These are phyloP conservation scores for Zenarchopterus dispar DNA, from an alignment of 2,797 vertebrate species.

Conservation along the genomic window DNA sequence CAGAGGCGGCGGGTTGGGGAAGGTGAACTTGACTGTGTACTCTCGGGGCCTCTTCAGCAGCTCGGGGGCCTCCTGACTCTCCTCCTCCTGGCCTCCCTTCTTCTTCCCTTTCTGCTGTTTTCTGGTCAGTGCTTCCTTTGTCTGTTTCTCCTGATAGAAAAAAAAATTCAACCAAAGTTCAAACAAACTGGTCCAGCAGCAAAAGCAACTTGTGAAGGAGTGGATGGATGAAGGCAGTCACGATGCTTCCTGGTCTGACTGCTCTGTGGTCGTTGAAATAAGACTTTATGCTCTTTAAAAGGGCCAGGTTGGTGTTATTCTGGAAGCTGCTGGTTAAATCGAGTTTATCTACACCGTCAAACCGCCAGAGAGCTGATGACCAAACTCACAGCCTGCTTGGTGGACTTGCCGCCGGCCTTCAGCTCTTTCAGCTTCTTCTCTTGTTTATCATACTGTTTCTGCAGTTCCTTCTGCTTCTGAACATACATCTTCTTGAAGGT, in stretches of 20 bases:
- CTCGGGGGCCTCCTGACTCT: slow-evolving; percentile 84
- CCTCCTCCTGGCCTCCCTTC: slow-evolving; percentile 87
- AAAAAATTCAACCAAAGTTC: too few species aligned
- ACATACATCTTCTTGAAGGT: slow-evolving; percentile 97
- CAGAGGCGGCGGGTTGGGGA: slow-evolving; percentile 90
- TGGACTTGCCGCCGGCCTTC: slow-evolving; percentile 93
- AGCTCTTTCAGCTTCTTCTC: slow-evolving; percentile 93
- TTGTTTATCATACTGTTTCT: slow-evolving; percentile 94
- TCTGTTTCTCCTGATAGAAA: slow-evolving; percentile 89
- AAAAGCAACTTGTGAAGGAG: too few species aligned
- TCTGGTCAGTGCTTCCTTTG: slow-evolving; percentile 88
- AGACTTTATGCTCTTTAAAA: too few species aligned
- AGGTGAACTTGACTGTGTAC: slow-evolving; percentile 94
- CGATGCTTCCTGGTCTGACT: too few species aligned
- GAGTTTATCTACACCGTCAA: too few species aligned
- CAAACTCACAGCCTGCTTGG: slow-evolving; percentile 90
- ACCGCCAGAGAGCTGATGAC: too few species aligned
- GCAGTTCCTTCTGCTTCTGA: slow-evolving; percentile 94
- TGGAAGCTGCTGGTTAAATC: too few species aligned
- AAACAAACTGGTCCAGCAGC: too few species aligned
- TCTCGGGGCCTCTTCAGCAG: slow-evolving; percentile 91
- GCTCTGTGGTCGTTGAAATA: too few species aligned
- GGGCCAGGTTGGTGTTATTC: too few species aligned
- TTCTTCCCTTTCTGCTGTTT: slow-evolving; percentile 92
- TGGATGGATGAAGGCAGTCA: too few species aligned